Evolutionary conservation across 2,113 vertebrate species (phyloP).

Genomic region (Zapornia atra): DNA sequence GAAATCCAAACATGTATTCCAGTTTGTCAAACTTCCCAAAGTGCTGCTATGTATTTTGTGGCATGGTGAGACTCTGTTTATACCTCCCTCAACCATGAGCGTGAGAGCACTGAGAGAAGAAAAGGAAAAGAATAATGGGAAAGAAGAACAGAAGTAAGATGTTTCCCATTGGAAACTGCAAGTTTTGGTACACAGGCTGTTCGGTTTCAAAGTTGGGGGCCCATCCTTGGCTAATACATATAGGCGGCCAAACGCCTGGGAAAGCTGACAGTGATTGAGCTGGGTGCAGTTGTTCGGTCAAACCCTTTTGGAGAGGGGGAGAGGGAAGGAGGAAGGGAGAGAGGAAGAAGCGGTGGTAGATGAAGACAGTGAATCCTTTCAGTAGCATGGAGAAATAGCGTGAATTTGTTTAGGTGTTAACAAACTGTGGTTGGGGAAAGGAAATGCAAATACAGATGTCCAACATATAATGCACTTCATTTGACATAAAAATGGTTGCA

Average conservation of each 20-base stretch:
- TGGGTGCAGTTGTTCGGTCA: neutral
- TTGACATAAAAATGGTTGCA: neutral
- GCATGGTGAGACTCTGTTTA: conserved; percentile 25
- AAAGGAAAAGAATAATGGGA: neutral
- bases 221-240: neutral
- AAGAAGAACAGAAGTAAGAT: neutral
- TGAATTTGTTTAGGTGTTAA: neutral
- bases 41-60: conserved; percentile 66
- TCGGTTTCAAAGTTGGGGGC: neutral
- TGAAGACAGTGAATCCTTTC: neutral
- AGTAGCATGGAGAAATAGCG: neutral
- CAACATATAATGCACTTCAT: neutral
- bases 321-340: neutral
- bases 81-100: neutral
- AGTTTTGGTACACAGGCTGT: neutral
- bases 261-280: neutral
- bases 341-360: neutral
- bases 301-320: neutral
- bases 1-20: conserved; percentile 71
- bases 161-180: neutral
- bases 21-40: conserved; percentile 72
- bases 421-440: neutral
- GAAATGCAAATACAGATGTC: neutral
- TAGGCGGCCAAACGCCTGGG: neutral
- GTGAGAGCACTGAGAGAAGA: neutral